Percentiles rank a stretch among this genome's conserved stretches.
Conservation (phyloP, 2,888 invertebrate species). For the Pristionchus arcanus region DNA sequence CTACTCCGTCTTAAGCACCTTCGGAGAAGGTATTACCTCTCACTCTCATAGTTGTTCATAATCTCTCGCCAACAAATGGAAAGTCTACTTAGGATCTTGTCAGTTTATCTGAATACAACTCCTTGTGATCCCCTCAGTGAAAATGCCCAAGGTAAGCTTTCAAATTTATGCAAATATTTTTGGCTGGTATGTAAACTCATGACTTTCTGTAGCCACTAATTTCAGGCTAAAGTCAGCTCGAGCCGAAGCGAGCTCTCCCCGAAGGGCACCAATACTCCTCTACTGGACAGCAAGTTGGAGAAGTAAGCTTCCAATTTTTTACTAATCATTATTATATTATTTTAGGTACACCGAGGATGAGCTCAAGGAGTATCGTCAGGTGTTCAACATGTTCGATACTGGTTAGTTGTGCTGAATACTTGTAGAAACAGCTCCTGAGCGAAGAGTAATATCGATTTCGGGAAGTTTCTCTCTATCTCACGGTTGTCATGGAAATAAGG, state of each 20-base stretch:
- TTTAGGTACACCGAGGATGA: constrained; percentile 73
- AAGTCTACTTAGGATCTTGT: not conserved
- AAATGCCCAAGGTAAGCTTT: not conserved
- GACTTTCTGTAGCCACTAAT: not conserved
- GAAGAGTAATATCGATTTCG: no score
- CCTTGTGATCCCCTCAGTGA: not conserved
- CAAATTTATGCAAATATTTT: not conserved
- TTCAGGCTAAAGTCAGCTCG: constrained; percentile 71
- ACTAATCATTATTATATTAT: not conserved
- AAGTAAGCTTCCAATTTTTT: constrained; percentile 41
- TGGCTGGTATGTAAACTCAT: no score
- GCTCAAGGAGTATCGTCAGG: constrained; percentile 76
- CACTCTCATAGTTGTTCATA: not conserved
- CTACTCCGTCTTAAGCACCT: not conserved
- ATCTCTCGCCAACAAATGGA: not conserved
- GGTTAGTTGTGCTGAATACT: constrained; percentile 59
- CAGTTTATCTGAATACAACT: not conserved
- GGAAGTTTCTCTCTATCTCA: no score
- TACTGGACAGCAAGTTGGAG: constrained; percentile 61
- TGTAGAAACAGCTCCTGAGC: no score
- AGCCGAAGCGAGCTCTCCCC: constrained; percentile 65
- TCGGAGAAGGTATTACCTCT: not conserved
- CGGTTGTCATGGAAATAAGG: not conserved
- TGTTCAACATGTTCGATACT: constrained; percentile 78
- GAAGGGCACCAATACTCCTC: constrained; percentile 59